phyloP scores from a whole-genome alignment of 2,797 vertebrate species.

The Phrynocephalus vlangalii region DNA sequence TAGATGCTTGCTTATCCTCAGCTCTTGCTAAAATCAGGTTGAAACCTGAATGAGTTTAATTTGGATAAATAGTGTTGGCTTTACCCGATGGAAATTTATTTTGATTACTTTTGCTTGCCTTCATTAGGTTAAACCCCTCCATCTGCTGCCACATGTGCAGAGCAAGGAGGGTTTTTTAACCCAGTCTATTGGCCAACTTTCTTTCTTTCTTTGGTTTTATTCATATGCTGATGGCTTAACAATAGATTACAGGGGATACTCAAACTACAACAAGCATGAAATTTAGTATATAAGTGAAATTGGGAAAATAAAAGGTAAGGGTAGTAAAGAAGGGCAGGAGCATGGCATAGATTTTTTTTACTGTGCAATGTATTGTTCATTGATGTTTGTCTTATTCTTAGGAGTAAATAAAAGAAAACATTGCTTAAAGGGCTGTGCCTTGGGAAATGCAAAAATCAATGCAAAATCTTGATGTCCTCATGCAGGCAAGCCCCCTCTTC shows the following conservation, averaged over 20 bases:
- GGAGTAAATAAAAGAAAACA: neutral
- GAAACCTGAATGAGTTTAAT: neutral
- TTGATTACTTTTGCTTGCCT: neutral
- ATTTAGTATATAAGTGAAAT: neutral
- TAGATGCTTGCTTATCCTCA: neutral
- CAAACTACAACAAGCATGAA: neutral
- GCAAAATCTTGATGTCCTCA: accelerated
- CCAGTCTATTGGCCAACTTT: too few relatives aligned
- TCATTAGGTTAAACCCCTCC: neutral
- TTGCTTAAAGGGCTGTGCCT: neutral
- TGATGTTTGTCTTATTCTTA: neutral
- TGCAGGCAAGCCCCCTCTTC: too few relatives aligned
- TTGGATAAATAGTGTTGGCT: neutral
- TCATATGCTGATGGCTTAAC: neutral
- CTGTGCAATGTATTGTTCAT: neutral
- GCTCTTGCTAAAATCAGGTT: neutral
- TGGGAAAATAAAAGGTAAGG: neutral
- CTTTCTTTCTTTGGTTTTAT: neutral
- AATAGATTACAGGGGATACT: neutral
- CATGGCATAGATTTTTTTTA: neutral
- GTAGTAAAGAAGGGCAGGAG: neutral
- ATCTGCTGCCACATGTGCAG: neutral
- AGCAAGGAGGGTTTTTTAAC: neutral
- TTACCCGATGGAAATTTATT: neutral
- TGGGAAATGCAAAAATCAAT: constrained; percentile 8